Conservation (phyloP, 1,140 invertebrate species). For the Zaprionus ornatus region DNA sequence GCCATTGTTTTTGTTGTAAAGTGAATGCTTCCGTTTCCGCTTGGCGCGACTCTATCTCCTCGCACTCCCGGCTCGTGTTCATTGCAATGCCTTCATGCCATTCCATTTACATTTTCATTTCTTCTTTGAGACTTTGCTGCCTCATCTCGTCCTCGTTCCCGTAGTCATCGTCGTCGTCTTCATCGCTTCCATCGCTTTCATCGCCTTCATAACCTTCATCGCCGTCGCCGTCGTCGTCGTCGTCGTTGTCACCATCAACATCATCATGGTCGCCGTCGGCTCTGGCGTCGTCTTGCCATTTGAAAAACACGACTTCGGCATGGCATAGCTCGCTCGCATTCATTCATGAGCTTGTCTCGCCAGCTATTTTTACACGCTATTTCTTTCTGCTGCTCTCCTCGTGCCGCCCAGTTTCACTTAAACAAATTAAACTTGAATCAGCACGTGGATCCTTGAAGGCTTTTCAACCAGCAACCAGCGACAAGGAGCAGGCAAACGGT, state of each 20-base stretch:
- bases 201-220: too few relatives aligned
- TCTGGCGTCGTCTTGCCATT: constrained; percentile 28
- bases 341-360: constrained; percentile 26
- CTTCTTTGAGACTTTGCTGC: background rate
- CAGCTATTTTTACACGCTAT: constrained; percentile 51
- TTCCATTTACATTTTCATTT: background rate
- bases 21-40: constrained; percentile 74
- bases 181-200: background rate
- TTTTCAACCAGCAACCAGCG: background rate
- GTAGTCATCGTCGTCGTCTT: background rate
- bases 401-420: constrained; percentile 47
- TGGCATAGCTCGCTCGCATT: constrained; percentile 35
- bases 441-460: constrained; percentile 33
- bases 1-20: constrained; percentile 70
- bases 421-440: constrained; percentile 62
- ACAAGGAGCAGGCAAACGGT: background rate
- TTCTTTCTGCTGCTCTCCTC: constrained; percentile 22
- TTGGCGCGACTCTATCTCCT: constrained; percentile 27
- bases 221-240: background rate
- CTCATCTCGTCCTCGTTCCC: background rate
- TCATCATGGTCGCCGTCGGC: background rate
- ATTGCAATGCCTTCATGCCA: background rate
- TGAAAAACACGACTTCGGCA: constrained; percentile 56
- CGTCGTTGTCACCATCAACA: background rate
- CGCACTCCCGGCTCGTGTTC: background rate